phyloP scores from a whole-genome alignment of 2,888 invertebrate genomes.

The Acleris literana region DNA sequence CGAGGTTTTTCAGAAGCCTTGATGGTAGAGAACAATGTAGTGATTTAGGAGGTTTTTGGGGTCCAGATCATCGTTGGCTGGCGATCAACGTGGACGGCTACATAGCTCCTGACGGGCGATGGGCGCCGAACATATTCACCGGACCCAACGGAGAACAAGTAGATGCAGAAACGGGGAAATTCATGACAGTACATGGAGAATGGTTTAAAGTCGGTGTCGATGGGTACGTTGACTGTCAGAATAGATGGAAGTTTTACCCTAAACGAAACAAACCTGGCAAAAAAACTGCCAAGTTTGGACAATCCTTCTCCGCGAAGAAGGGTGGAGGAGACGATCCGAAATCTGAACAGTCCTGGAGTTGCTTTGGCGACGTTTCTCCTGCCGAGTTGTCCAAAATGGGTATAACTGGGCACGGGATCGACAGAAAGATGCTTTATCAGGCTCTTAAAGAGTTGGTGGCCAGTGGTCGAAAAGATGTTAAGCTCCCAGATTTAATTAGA shows the following conservation, averaged over 20 bases:
- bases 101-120: slow-evolving; percentile 67
- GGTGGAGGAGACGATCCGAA: slow-evolving; percentile 40
- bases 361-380: slow-evolving; percentile 68
- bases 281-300: not conserved
- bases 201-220: slow-evolving; percentile 71
- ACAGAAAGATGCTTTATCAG: slow-evolving; percentile 60
- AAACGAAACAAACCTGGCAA: slow-evolving; percentile 42
- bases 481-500: slow-evolving; percentile 54
- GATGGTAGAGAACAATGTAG: slow-evolving; percentile 75
- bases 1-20: slow-evolving; percentile 70
- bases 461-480: slow-evolving; percentile 58
- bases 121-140: slow-evolving; percentile 67
- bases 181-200: slow-evolving; percentile 58
- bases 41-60: slow-evolving; percentile 77
- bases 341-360: slow-evolving; percentile 67
- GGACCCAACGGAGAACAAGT: slow-evolving; percentile 69
- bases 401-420: slow-evolving; percentile 72
- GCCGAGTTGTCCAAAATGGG: slow-evolving; percentile 65
- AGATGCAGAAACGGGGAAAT: slow-evolving; percentile 66
- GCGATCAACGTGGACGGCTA: slow-evolving; percentile 73
- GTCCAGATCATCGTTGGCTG: slow-evolving; percentile 66
- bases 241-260: slow-evolving; percentile 65
- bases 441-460: slow-evolving; percentile 59
- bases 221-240: slow-evolving; percentile 64
- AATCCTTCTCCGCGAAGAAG: slow-evolving; percentile 23